Conservation (phyloP, 2,888 invertebrate genomes). For the Trichacis sp. region DNA sequence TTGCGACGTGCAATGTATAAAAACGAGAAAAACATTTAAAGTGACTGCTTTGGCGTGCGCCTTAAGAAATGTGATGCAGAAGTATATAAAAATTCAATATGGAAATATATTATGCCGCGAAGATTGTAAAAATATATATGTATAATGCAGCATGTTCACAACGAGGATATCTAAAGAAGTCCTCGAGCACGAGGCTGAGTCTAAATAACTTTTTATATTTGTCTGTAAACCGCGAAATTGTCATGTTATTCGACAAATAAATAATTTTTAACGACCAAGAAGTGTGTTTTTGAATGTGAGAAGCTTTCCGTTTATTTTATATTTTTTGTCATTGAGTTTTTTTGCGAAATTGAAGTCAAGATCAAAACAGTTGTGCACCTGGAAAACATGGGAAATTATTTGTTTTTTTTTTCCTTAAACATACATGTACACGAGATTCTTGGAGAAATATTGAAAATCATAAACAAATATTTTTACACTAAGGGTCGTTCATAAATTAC, state of each 20-base stretch:
- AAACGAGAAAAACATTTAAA: constrained; percentile 48
- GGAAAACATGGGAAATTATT: no score
- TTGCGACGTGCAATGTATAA: constrained; percentile 57
- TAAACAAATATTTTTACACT: no score
- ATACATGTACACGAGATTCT: no score
- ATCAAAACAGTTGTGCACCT: no score
- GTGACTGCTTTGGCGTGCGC: constrained; percentile 57
- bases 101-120: constrained; percentile 41
- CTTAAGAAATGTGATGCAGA: constrained; percentile 46
- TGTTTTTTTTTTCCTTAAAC: no score
- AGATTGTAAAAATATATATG: constrained; percentile 43
- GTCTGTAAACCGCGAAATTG: background rate
- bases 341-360: no score
- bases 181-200: background rate
- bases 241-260: background rate
- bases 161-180: background rate
- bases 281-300: no score
- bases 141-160: constrained; percentile 25
- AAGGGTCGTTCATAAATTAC: no score
- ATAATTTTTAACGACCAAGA: background rate
- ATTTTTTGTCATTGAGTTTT: no score
- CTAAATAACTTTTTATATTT: background rate
- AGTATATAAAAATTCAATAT: constrained; percentile 26
- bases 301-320: no score
- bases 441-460: no score